Evolutionary conservation across 2,888 invertebrate genomes (phyloP).

Genomic region (Himalopsyche kuldschensis): DNA sequence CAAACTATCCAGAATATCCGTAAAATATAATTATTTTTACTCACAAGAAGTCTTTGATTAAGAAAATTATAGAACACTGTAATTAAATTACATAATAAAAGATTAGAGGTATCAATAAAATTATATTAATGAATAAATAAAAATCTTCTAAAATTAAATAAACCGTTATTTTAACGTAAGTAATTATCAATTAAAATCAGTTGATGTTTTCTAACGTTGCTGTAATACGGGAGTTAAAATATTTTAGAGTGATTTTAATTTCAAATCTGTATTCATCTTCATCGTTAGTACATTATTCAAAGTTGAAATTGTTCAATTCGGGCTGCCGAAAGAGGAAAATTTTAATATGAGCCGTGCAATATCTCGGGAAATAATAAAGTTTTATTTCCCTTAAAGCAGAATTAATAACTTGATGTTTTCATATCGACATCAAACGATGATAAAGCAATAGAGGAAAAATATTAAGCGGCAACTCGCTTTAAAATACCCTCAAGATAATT

Average conservation of each 20-base stretch:
- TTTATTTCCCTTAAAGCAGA: background rate
- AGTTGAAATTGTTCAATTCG: background rate
- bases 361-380: background rate
- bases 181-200: no score
- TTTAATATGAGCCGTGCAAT: background rate
- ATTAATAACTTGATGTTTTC: background rate
- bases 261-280: background rate
- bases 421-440: background rate
- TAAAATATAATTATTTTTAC: no score
- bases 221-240: no score
- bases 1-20: no score
- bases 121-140: no score
- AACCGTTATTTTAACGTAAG: no score
- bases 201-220: no score
- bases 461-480: background rate
- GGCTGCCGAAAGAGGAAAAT: background rate
- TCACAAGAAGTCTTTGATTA: no score
- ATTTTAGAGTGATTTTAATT: background rate
- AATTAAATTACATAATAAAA: no score
- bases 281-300: background rate
- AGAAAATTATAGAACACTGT: no score
- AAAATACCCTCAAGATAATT: background rate
- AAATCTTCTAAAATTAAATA: no score
- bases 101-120: no score
- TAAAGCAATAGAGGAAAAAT: background rate